phyloP scores from a whole-genome alignment of 1,140 invertebrate genomes.

The Calosoma granatense region DNA sequence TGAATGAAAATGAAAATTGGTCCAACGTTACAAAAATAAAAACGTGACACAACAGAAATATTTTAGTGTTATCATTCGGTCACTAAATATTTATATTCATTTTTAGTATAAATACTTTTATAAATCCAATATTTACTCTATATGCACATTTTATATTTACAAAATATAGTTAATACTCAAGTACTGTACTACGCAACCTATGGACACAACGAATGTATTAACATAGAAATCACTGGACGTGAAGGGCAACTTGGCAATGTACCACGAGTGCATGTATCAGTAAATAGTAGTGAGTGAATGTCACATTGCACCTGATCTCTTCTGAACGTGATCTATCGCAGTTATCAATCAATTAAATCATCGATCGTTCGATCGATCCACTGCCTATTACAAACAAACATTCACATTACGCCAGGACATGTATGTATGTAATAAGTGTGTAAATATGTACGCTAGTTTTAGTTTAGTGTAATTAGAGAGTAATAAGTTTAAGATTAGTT shows the following conservation, averaged over 20 bases:
- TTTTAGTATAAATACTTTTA: conserved; percentile 32
- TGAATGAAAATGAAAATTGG: too few species aligned
- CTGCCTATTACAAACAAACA: too few species aligned
- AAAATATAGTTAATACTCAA: conserved; percentile 30
- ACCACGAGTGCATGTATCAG: too few species aligned
- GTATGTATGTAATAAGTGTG: too few species aligned
- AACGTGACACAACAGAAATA: not conserved
- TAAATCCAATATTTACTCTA: conserved; percentile 31
- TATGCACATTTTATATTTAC: conserved; percentile 37
- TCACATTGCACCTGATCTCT: conserved; percentile 24
- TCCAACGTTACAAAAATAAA: conserved; percentile 20
- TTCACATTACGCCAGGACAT: too few species aligned
- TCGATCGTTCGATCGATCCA: too few species aligned
- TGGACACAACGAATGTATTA: conserved; percentile 16
- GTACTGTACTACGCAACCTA: conserved; percentile 12
- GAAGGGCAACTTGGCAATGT: conserved; percentile 27
- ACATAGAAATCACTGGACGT: conserved; percentile 31
- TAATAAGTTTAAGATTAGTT: too few species aligned
- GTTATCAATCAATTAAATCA: too few species aligned
- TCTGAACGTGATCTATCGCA: too few species aligned
- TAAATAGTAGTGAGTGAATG: conserved; percentile 24
- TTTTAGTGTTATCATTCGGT: not conserved
- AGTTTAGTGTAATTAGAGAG: too few species aligned
- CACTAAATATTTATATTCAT: conserved; percentile 25
- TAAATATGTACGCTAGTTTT: too few species aligned